Evolutionary conservation across 2,888 invertebrate species (phyloP), one percentile per base, ranked within the genome.

Genomic region (Dasypogon diadema): DNA sequence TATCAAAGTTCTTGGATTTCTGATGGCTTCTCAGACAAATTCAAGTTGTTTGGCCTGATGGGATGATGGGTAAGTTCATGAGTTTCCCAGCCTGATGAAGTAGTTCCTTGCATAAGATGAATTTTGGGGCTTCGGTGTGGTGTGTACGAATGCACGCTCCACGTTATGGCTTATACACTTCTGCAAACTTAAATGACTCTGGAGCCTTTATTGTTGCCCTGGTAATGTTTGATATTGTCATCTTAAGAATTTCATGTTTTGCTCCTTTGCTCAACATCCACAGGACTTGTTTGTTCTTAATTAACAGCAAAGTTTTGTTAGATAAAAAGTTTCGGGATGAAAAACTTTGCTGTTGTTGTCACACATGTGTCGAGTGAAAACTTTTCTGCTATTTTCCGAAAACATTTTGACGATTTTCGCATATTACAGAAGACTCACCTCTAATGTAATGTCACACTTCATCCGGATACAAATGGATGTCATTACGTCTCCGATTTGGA

Each of bases 1-100:
- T 68, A 68, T 68, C 65, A 68, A 68, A 68, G 65, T 68, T 68
- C 65, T 68, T 68, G 48, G 46, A 68, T 68, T 68, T 68, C 65
- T 68, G 65, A 46, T 68, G 65, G 65, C 65, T 68, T 68, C 65
- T 48, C 65, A 68, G 65, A 48, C 65, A 68, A 68, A 68, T 48
- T 68, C 24, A 68, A 68, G 65, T 48, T 48, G 48, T 8, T 48
- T 22, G 46, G 22, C 14, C 65, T 48, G 65, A 48, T 48, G 26
- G 48, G 48, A 24, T 68, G 65, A 48, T 48, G 48, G 26, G 46
- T 63, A 42, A 46, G 48, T 48, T 46, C 16, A 68, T 16, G 26
- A 16, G 24, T 46, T 68, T 48, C 26, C 65, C 26, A 24, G 48
- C 34, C 65, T 48, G 65, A 60, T 60, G 65, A 68, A 48, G 48